Percentiles rank a stretch among this genome's conserved stretches.
These are phyloP conservation scores for Amazonetta brasiliensis DNA, from an alignment of 2,797 vertebrate genomes.

Conservation along the genomic window DNA sequence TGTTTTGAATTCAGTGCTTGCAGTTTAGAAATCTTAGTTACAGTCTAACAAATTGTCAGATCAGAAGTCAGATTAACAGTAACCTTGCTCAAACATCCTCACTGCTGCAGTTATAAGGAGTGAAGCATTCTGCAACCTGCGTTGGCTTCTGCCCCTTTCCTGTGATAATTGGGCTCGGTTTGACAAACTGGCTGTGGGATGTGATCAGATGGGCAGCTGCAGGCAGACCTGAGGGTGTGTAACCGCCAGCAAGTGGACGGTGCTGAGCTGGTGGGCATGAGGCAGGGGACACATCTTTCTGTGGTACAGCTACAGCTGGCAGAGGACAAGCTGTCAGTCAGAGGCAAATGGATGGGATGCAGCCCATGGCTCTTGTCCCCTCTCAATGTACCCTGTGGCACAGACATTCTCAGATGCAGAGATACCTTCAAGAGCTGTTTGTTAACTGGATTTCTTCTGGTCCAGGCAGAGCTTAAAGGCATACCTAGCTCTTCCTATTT, in stretches of 20 bases:
- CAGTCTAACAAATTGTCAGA: not conserved
- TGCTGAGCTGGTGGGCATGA: not conserved
- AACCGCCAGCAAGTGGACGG: not conserved
- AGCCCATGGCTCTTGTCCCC: not conserved
- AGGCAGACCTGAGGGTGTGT: not conserved
- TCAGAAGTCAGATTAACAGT: not conserved
- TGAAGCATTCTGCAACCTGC: not conserved
- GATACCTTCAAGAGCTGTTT: not conserved
- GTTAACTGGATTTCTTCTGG: not conserved
- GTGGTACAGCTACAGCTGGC: not conserved
- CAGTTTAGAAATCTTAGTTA: not conserved
- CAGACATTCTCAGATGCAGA: not conserved
- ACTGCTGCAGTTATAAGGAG: not conserved
- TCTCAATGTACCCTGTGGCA: not conserved
- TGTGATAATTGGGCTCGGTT: not conserved
- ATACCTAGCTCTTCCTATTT: not conserved
- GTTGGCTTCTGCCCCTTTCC: not conserved
- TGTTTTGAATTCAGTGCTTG: not conserved
- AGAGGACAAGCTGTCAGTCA: not conserved
- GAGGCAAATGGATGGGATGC: not conserved
- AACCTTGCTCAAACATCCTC: not conserved
- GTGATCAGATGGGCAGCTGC: not conserved
- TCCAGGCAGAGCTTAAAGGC: not conserved
- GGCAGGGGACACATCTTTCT: not conserved
- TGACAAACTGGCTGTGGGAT: not conserved